These are phyloP conservation scores for Epizoanthus rinbou DNA, from an alignment of 92 coral and sea anemone genomes.

Conservation along the genomic window DNA sequence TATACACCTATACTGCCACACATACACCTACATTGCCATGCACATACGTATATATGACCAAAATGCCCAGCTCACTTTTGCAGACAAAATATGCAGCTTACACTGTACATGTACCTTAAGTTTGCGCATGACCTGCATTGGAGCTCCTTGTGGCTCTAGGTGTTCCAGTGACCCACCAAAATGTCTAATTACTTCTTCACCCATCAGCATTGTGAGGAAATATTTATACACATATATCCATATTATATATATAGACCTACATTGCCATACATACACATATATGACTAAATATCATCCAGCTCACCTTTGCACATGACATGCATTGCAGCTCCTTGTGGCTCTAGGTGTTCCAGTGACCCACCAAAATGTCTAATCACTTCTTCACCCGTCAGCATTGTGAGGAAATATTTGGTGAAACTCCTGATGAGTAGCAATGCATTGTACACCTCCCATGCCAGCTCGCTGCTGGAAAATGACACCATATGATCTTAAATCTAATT, in stretches of 20 bases:
- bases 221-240: conserved; percentile 46
- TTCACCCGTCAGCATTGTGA: conserved; percentile 80
- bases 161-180: conserved; percentile 86
- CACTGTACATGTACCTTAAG: too few relatives aligned
- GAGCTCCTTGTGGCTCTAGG: conserved; percentile 40
- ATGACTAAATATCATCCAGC: neutral
- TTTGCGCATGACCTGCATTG: conserved; percentile 54
- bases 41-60: too few relatives aligned
- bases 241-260: neutral
- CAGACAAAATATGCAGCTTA: too few relatives aligned
- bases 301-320: conserved; percentile 62
- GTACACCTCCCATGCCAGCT: conserved; percentile 75
- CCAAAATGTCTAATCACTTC: conserved; percentile 90
- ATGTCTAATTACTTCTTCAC: conserved; percentile 84
- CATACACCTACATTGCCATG: too few relatives aligned
- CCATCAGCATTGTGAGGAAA: conserved; percentile 79
- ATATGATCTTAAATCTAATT: too few relatives aligned
- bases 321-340: conserved; percentile 45
- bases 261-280: neutral
- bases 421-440: conserved; percentile 91
- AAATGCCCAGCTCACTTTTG: too few relatives aligned
- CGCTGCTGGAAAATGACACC: conserved; percentile 54
- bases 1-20: too few relatives aligned
- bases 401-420: conserved; percentile 91
- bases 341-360: conserved; percentile 71